phyloP scores from a whole-genome alignment of 2,888 invertebrate genomes.

The Coenonympha glycerion region DNA sequence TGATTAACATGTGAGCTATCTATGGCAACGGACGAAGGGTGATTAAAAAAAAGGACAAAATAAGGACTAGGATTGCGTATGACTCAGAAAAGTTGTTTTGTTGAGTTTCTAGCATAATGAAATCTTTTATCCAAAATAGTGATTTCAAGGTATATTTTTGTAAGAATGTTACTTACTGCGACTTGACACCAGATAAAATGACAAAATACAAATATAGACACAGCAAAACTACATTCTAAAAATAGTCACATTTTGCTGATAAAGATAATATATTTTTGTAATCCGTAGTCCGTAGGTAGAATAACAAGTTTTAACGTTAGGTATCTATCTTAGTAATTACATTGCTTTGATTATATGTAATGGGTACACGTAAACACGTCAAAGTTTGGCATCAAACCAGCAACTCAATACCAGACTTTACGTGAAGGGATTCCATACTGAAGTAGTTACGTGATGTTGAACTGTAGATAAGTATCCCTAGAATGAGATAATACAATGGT shows the following conservation, averaged over 20 bases:
- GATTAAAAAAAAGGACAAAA: not conserved
- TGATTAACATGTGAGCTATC: slow-evolving; percentile 15
- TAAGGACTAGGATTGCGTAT: not conserved
- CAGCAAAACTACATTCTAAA: too few species aligned
- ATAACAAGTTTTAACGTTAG: not conserved
- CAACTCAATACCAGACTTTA: slow-evolving; percentile 31
- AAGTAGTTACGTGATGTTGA: slow-evolving; percentile 17
- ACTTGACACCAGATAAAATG: too few species aligned
- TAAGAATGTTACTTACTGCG: too few species aligned
- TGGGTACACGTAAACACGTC: slow-evolving; percentile 4
- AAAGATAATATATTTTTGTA: not conserved
- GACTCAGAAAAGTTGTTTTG: too few species aligned
- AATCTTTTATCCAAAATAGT: too few species aligned
- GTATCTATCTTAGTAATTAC: not conserved
- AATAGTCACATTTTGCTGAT: not conserved
- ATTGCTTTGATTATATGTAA: slow-evolving; percentile 3
- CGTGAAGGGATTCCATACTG: slow-evolving; percentile 33
- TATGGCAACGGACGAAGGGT: not conserved
- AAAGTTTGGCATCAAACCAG: slow-evolving; percentile 18
- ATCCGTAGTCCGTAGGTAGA: too few species aligned
- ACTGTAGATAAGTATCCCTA: too few species aligned
- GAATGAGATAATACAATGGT: too few species aligned
- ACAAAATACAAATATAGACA: too few species aligned
- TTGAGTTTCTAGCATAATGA: too few species aligned
- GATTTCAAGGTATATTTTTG: too few species aligned